Percentiles rank a stretch among this genome's conserved stretches.
phyloP scores from a whole-genome alignment of 2,113 vertebrate species.

The Carassius gibelio region DNA sequence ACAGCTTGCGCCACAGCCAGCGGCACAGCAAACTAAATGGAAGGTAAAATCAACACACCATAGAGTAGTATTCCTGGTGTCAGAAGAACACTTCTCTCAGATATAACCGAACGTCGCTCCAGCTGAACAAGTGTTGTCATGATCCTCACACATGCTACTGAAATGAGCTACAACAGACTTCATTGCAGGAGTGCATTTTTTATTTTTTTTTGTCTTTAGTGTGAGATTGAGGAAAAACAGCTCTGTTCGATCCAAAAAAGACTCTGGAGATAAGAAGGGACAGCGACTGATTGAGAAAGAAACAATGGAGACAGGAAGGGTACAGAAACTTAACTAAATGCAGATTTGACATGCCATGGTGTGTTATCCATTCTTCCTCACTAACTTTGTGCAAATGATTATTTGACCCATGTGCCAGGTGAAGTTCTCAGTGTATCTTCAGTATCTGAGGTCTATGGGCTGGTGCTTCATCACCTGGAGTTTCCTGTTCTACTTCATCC shows the following conservation, averaged over 20 bases:
- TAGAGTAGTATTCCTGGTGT: not conserved
- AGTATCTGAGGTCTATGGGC: constrained; percentile 83
- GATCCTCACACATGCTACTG: not conserved
- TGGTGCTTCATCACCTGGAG: constrained; percentile 70
- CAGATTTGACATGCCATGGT: not conserved
- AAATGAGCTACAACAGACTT: not conserved
- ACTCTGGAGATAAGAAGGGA: constrained; percentile 70
- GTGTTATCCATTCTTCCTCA: not conserved
- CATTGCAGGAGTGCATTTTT: not conserved
- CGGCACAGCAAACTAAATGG: constrained; percentile 65
- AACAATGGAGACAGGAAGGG: constrained; percentile 87
- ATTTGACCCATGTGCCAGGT: constrained; percentile 76
- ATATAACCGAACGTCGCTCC: not conserved
- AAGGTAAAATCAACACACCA: constrained; percentile 73
- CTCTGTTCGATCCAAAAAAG: constrained; percentile 52
- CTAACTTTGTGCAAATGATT: not conserved
- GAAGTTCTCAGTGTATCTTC: constrained; percentile 84
- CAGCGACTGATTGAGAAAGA: constrained; percentile 90
- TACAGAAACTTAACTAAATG: constrained; percentile 55
- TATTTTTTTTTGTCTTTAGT: constrained; percentile 48
- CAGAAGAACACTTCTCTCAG: not conserved
- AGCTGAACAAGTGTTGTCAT: not conserved
- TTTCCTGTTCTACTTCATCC: constrained; percentile 67
- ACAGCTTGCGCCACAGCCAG: constrained; percentile 75
- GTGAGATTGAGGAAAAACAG: constrained; percentile 63